Percentiles rank a stretch among this genome's conserved stretches.
These are phyloP conservation scores for Nasonia longicornis DNA, from an alignment of 1,140 invertebrate genomes.

Conservation along the genomic window DNA sequence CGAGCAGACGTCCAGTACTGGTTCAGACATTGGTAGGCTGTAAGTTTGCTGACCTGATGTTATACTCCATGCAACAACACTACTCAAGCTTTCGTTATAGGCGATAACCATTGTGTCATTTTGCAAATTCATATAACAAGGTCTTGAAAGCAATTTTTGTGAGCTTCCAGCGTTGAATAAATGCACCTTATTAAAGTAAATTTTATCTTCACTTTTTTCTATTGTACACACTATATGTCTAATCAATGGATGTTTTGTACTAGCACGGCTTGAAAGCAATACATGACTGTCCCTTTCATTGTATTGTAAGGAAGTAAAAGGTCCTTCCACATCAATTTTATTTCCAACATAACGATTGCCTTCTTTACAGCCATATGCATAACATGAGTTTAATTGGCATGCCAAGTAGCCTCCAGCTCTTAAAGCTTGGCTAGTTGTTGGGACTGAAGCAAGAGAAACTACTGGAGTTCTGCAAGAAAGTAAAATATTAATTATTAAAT, in stretches of 20 bases:
- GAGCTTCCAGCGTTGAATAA: constrained; percentile 74
- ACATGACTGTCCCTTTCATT: constrained; percentile 75
- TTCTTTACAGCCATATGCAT: constrained; percentile 74
- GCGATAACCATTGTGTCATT: constrained; percentile 75
- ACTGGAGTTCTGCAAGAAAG: constrained; percentile 69
- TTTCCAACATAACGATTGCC: constrained; percentile 63
- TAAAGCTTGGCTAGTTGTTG: constrained; percentile 53
- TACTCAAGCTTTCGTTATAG: constrained; percentile 75
- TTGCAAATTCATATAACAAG: constrained; percentile 71
- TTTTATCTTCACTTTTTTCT: constrained; percentile 65
- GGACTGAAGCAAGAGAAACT: constrained; percentile 71
- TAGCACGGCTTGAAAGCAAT: constrained; percentile 75
- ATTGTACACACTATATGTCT: constrained; percentile 74
- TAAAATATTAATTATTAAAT: not conserved
- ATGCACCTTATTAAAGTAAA: constrained; percentile 72
- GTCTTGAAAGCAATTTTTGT: constrained; percentile 75
- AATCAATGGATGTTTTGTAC: constrained; percentile 68
- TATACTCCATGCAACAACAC: constrained; percentile 77
- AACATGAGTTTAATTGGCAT: constrained; percentile 81
- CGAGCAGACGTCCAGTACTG: constrained; percentile 76
- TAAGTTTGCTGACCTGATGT: constrained; percentile 71
- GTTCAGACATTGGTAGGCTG: constrained; percentile 72
- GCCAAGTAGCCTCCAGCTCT: constrained; percentile 79
- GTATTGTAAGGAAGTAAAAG: constrained; percentile 79
- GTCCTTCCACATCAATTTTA: constrained; percentile 78